A percentile compares a stretch with the other conserved stretches of the same genome.
phyloP scores from a whole-genome alignment of 2,113 vertebrate genomes.

The Panthera tigris region DNA sequence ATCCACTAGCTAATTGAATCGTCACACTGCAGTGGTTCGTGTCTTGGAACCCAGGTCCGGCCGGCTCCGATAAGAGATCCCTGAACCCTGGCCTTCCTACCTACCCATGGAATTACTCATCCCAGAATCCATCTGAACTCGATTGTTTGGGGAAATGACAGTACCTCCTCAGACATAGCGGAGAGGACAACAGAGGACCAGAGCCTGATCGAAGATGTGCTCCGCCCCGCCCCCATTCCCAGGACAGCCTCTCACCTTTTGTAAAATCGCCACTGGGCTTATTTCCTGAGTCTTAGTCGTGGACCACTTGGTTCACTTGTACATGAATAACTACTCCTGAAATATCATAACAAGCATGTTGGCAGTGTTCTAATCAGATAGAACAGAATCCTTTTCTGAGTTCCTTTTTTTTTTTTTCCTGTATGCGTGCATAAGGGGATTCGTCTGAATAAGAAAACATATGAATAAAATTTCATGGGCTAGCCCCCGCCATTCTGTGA shows the following conservation, averaged over 20 bases:
- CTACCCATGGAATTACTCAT: background rate
- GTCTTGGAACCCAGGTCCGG: background rate
- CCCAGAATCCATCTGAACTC: background rate
- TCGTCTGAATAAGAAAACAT: conserved; percentile 64
- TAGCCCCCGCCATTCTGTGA: conserved; percentile 53
- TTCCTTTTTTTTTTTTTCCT: background rate
- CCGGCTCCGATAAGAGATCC: background rate
- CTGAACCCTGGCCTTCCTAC: background rate
- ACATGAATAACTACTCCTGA: background rate
- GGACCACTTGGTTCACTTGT: background rate
- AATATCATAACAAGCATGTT: background rate
- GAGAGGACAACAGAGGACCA: background rate
- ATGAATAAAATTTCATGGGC: conserved; percentile 67
- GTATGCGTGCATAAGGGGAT: conserved; percentile 24
- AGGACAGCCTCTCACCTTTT: background rate
- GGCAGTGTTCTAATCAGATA: conserved; percentile 5
- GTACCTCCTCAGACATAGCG: background rate
- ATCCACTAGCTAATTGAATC: background rate
- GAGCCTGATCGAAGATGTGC: background rate
- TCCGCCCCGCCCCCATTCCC: background rate
- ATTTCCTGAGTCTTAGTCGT: conserved; percentile 8
- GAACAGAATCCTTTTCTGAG: background rate
- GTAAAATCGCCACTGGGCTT: background rate
- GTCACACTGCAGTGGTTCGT: background rate
- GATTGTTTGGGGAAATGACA: background rate